phyloP scores from a whole-genome alignment of 2,888 invertebrate species.

The Doris montereyensis region DNA sequence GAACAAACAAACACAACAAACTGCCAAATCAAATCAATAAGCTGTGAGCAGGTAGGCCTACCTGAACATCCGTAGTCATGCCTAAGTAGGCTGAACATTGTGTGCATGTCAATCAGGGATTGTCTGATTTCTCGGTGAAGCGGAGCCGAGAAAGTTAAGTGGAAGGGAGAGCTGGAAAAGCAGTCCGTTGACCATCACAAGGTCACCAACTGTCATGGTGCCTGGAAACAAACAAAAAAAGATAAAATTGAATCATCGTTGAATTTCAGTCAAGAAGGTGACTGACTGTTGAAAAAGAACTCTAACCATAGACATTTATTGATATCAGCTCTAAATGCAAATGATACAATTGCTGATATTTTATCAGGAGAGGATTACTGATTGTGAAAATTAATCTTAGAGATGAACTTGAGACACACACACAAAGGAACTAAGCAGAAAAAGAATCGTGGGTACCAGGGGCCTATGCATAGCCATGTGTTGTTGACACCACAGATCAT shows the following conservation, averaged over 20 bases:
- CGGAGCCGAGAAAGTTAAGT: constrained; percentile 96
- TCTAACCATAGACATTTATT: no score
- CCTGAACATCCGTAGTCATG: constrained; percentile 83
- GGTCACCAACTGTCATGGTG: constrained; percentile 95
- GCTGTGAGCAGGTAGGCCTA: constrained; percentile 40
- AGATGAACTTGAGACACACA: no score
- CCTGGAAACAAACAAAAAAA: constrained; percentile 76
- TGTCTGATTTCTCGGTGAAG: constrained; percentile 97
- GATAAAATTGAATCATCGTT: neutral
- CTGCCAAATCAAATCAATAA: neutral
- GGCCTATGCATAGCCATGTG: no score
- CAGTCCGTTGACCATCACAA: constrained; percentile 98
- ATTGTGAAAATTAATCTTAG: no score
- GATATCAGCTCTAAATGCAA: no score
- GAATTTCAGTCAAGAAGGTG: no score
- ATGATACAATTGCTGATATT: no score
- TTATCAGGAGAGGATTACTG: no score
- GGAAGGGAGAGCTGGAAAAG: constrained; percentile 98
- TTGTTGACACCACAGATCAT: no score
- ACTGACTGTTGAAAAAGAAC: no score
- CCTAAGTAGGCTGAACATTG: constrained; percentile 98
- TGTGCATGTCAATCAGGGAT: constrained; percentile 97
- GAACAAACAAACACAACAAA: neutral
- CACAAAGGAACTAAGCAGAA: no score
- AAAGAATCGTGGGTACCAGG: no score